Conservation (phyloP, 2,797 vertebrate species). For the Hapalemur alaotrensis region DNA sequence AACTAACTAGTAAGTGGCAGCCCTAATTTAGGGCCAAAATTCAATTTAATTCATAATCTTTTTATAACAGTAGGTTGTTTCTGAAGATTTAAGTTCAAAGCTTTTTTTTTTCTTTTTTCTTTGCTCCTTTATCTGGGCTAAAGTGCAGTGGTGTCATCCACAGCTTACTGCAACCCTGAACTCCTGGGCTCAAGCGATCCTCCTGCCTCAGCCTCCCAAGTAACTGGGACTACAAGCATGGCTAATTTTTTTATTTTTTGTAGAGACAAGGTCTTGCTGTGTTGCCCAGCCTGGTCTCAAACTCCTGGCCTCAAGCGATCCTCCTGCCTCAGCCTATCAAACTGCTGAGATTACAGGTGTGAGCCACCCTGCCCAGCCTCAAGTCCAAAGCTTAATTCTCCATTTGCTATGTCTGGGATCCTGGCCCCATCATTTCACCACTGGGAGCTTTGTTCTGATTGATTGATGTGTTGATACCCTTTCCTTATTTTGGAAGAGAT, state of each 20-base stretch:
- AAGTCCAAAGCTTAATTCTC: neutral
- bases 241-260: neutral
- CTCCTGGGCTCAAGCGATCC: neutral
- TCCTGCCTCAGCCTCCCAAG: neutral
- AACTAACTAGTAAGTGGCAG: neutral
- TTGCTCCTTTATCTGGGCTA: neutral
- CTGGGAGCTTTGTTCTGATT: neutral
- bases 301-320: neutral
- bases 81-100: constrained; percentile 13
- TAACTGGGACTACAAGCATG: neutral
- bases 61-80: neutral
- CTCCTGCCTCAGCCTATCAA: neutral
- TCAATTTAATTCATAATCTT: neutral
- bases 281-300: neutral
- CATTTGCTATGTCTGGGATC: neutral
- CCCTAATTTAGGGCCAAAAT: neutral
- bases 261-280: neutral
- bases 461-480: neutral
- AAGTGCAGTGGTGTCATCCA: neutral
- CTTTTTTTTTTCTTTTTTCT: neutral
- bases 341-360: neutral
- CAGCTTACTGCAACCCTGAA: neutral
- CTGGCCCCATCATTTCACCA: neutral
- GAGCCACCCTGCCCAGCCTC: neutral
- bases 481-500: neutral